Evolutionary conservation across 2,888 invertebrate species (phyloP).

Genomic region (Drosophila demipolita): DNA sequence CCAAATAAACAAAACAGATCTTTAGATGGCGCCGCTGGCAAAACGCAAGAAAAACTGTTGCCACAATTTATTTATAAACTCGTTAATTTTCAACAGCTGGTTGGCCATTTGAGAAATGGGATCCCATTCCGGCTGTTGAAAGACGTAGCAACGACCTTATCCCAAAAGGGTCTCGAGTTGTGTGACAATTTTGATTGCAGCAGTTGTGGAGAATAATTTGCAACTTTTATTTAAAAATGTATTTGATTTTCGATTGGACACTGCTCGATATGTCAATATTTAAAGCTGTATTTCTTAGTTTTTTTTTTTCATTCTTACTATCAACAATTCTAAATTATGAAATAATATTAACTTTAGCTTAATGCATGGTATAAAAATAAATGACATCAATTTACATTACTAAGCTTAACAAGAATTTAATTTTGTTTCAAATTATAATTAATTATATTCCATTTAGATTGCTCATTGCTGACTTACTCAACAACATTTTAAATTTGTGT

Average conservation of each 20-base stretch:
- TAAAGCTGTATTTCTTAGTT: neutral
- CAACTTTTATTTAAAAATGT: conserved; percentile 5
- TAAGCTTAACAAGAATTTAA: neutral
- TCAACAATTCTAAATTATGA: neutral
- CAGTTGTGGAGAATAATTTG: conserved; percentile 15
- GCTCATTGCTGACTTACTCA: neutral
- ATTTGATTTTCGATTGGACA: neutral
- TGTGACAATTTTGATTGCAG: conserved; percentile 27
- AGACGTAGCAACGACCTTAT: neutral
- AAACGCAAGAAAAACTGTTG: conserved; percentile 41
- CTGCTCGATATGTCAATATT: neutral
- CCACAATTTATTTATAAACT: conserved; percentile 54
- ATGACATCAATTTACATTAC: neutral
- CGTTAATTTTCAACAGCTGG: conserved; percentile 46
- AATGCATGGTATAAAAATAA: neutral
- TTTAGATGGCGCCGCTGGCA: conserved; percentile 22
- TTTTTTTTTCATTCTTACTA: neutral
- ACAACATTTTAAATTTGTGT: neutral
- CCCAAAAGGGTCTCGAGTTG: conserved; percentile 16
- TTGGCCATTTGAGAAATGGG: conserved; percentile 11
- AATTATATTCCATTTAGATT: neutral
- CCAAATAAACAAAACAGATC: conserved; percentile 42
- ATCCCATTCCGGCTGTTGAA: conserved; percentile 3
- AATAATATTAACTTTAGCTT: neutral
- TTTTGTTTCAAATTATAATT: neutral